Percentiles rank a stretch among this genome's conserved stretches.
phyloP scores from a whole-genome alignment of 2,113 vertebrate species.

The Periophthalmodon schlosseri region DNA sequence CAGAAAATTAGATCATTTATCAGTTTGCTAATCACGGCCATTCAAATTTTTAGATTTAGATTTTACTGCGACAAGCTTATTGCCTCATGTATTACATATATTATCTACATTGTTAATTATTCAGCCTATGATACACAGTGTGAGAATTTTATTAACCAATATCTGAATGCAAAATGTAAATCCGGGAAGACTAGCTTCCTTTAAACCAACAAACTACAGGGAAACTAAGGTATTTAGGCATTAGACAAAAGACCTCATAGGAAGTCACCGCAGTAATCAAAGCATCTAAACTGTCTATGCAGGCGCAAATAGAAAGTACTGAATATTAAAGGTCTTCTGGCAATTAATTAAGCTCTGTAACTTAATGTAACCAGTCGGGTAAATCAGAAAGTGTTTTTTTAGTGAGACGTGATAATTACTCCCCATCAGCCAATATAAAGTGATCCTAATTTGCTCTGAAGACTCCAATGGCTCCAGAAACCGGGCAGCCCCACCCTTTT shows the following conservation, averaged over 20 bases:
- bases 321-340: slow-evolving; percentile 61
- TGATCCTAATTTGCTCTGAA: slow-evolving; percentile 53
- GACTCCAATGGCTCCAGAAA: slow-evolving; percentile 48
- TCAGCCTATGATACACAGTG: too few relatives aligned
- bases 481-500: slow-evolving; percentile 57
- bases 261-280: slow-evolving; percentile 17
- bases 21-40: too few relatives aligned
- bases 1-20: too few relatives aligned
- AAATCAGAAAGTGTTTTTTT: slow-evolving; percentile 31
- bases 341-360: slow-evolving; percentile 43
- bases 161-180: too few relatives aligned
- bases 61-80: neutral
- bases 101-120: too few relatives aligned
- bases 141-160: too few relatives aligned
- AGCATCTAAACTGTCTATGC: slow-evolving; percentile 33
- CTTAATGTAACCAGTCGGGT: slow-evolving; percentile 37
- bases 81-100: neutral
- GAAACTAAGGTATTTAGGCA: slow-evolving; percentile 22
- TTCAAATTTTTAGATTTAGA: neutral
- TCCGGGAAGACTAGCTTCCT: too few relatives aligned
- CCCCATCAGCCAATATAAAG: slow-evolving; percentile 47
- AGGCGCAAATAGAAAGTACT: slow-evolving; percentile 34
- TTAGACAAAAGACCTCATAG: slow-evolving; percentile 12
- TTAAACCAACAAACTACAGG: neutral
- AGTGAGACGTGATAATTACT: slow-evolving; percentile 46